Percentiles rank a stretch among this genome's conserved stretches.
Evolutionary conservation across 37 sponge, comb jelly and placozoan genomes (phyloP).

Genomic region (Aphrocallistes beatrix): DNA sequence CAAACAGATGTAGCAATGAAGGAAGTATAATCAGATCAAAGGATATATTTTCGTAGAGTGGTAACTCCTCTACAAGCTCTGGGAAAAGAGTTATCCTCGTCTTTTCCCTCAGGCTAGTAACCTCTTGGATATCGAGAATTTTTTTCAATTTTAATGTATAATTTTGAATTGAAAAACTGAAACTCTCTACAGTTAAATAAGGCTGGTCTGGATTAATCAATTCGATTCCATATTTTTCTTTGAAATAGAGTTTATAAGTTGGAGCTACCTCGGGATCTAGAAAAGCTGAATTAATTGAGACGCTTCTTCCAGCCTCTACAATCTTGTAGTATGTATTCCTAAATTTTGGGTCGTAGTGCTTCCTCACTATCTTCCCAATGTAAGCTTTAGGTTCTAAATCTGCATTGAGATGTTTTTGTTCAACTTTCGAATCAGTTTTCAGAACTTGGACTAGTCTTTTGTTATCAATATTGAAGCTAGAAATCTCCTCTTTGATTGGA

Average conservation of each 20-base stretch:
- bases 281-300: neutral
- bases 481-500: neutral
- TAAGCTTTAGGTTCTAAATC: neutral
- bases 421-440: neutral
- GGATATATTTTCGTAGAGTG: neutral
- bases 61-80: neutral
- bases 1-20: conserved; percentile 63
- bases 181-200: neutral
- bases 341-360: neutral
- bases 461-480: neutral
- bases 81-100: neutral
- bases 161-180: neutral
- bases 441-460: neutral
- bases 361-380: neutral
- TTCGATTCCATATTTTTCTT: neutral
- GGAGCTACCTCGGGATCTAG: neutral
- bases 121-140: neutral
- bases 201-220: neutral
- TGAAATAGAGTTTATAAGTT: neutral
- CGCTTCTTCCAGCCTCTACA: neutral
- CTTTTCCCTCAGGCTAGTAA: neutral
- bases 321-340: neutral
- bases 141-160: neutral
- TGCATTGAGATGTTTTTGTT: neutral
- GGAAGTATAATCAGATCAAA: conserved; percentile 33